Base-by-base conservation (phyloP, 2,113 vertebrate genomes). In the Phocoena phocoena region DNA sequence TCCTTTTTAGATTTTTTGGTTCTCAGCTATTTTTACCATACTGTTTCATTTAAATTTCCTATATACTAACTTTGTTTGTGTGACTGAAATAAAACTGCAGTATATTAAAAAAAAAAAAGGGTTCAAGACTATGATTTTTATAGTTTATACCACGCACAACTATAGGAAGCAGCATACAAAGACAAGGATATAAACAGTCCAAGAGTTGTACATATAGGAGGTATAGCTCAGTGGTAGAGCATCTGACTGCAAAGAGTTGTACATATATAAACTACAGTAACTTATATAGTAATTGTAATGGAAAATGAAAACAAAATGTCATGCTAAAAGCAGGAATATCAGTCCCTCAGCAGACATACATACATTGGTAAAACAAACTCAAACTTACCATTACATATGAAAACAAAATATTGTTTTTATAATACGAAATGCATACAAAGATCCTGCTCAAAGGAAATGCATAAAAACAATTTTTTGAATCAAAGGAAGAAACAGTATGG, bases 11-110 rank as follows among this genome's bases (percentile, higher is more conserved):
- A 62, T 98, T 98, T 98, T 98, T 99, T 99, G 98, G 97, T 98
- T 98, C 98, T 99, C 99, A 20, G 55, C 55, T 99, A 97, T 99
- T 99, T 99, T 99, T 99, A 99, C 74, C 17, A 77, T 6, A 77
- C 74, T 77, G 44, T 50, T 77, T 77, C 28, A 77, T 33, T 77
- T 77, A 99, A 98, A 99, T 98, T 99, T 99, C 99, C 99, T 99
- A 99, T 99, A 99, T 98, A 99, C 99, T 99, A 99, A 99, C 98
- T 98, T 99, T 98, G 98, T 99, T 99, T 99, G 99, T 99, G 99
- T 98, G 98, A 99, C 99, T 99, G 98, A 99, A 99, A 99, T 99
- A 99, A 99, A 99, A 99, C 99, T 99, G 99, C 99, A 99, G 99
- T 99, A 99, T 98, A 98, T 98, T 23, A 83, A 44, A 25, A 95